Conservation (phyloP, 2,113 vertebrate genomes). For the Semnornis frantzii region DNA sequence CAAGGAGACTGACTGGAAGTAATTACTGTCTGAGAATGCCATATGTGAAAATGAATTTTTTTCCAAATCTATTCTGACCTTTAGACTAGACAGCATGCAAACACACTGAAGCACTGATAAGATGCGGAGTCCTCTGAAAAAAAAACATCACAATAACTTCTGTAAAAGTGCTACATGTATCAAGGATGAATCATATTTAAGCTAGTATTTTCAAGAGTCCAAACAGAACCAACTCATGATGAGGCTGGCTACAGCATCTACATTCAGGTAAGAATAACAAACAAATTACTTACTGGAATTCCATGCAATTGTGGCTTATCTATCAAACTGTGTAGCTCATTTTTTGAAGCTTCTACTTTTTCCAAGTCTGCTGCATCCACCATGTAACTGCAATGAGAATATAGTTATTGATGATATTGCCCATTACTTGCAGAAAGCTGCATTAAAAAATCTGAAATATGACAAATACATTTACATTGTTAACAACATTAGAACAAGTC, state of each 20-base stretch:
- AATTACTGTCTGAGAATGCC: neutral
- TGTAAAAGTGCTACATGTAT: neutral
- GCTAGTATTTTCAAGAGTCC: neutral
- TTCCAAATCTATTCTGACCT: neutral
- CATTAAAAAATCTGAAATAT: neutral
- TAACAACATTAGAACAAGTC: neutral
- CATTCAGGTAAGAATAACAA: neutral
- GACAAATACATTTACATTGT: neutral
- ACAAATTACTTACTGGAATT: constrained; percentile 72
- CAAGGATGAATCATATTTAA: neutral
- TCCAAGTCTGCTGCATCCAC: constrained; percentile 77
- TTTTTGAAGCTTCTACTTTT: constrained; percentile 79
- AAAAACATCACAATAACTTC: neutral
- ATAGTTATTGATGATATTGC: neutral
- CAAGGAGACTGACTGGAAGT: neutral
- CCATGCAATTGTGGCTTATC: constrained; percentile 77
- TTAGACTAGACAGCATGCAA: neutral
- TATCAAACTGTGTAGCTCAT: constrained; percentile 76
- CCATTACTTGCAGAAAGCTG: neutral
- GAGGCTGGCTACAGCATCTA: neutral
- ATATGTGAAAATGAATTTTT: neutral
- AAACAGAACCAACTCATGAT: neutral
- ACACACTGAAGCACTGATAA: neutral
- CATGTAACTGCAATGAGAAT: constrained; percentile 69
- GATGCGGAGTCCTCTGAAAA: neutral